Evolutionary conservation across 2,888 invertebrate genomes (phyloP), one percentile per base, ranked within the genome.

Genomic region (Boloria euphrosyne): DNA sequence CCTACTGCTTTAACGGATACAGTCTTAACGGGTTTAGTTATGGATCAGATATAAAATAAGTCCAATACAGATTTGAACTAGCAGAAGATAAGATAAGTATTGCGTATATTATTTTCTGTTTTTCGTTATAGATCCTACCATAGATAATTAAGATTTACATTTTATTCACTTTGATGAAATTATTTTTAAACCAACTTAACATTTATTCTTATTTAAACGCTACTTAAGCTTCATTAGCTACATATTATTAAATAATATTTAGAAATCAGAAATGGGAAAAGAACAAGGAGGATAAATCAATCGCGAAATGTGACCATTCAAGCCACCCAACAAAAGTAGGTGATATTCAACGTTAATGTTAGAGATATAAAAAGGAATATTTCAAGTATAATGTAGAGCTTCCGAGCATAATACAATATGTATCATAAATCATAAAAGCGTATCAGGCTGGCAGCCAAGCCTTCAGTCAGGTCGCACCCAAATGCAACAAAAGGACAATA

Each of bases 1-100:
- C 80, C 75, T 73, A 69, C 75, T 73, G 77, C 76, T 80, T 78
- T 73, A 78, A 79, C 73, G 72, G 73, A 81, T 22, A 65, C 67
- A 66, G 65, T 64, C 65, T 61, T 62, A 67, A 71, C 67, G 67
- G 68, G 67, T 65, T 70, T 65, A 70, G 70, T 66, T 58, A 72
- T 72, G 65, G 64, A 67, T 65, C 63, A 71, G 13, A 68, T 51
- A 68, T 68, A 49, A 65, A 49, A 53, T 65, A 51, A 58, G 58
- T 65, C 58, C 27, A 53, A 49, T 47, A 44, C 4, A 52, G n/a
- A 31, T 31, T 51, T 46, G 13, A 31, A 43, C 14, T 16, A 2
- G 17, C 43, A 16, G 5, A 6, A 27, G 14, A 47, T 1, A 7
- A 5, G 16, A 49, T 49, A 49, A 38, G 10, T 52, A 3, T 13